phyloP scores from a whole-genome alignment of 1,140 invertebrate genomes.

The Drosophila teissieri region DNA sequence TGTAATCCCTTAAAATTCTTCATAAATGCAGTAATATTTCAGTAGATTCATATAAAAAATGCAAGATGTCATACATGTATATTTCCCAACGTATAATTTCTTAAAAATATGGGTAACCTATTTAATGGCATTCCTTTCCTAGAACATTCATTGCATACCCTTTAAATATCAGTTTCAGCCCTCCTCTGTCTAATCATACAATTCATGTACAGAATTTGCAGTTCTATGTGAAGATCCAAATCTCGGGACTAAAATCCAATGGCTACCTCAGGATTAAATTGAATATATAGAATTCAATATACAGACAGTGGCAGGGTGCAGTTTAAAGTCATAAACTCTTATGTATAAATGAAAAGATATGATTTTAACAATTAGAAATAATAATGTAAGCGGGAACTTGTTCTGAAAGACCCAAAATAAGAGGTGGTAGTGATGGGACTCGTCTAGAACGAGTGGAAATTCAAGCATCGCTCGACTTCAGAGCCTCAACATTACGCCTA shows the following conservation, averaged over 20 bases:
- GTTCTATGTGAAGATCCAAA: slow-evolving; percentile 4
- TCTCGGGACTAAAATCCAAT: too few species aligned
- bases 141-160: slow-evolving; percentile 9
- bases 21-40: not conserved
- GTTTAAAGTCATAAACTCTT: not conserved
- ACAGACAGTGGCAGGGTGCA: not conserved
- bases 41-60: not conserved
- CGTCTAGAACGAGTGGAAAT: slow-evolving; percentile 67
- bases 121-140: not conserved
- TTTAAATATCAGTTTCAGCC: slow-evolving; percentile 13
- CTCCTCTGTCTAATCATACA: slow-evolving; percentile 15
- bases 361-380: not conserved
- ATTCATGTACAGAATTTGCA: slow-evolving; percentile 27
- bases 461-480: slow-evolving; percentile 64
- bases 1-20: not conserved
- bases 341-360: too few species aligned
- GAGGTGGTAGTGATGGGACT: slow-evolving; percentile 65
- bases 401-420: slow-evolving; percentile 41
- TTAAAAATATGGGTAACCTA: not conserved
- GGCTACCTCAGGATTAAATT: not conserved
- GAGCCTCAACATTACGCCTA: slow-evolving; percentile 68
- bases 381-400: slow-evolving; percentile 23
- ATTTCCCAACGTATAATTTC: not conserved
- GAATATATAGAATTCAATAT: not conserved
- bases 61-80: not conserved